These are phyloP conservation scores for Montipora foliosa DNA, from an alignment of 64 coral and sea anemone species.

Conservation along the genomic window DNA sequence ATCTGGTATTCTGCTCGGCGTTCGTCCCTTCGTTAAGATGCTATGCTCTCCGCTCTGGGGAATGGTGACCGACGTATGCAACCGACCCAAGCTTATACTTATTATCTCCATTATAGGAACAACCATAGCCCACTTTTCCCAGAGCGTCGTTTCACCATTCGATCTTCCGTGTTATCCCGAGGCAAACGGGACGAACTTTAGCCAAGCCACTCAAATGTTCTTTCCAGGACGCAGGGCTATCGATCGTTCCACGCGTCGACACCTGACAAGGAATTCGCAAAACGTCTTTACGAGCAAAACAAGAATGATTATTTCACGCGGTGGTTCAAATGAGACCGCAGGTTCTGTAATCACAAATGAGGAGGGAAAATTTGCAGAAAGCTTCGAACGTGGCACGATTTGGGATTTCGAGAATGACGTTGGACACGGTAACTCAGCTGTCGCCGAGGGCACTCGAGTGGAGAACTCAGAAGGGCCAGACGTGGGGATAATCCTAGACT, in stretches of 20 bases:
- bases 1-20: constrained; percentile 79
- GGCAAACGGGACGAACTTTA: constrained; percentile 34
- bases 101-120: constrained; percentile 81
- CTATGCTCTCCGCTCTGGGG: constrained; percentile 91
- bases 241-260: constrained; percentile 1
- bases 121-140: constrained; percentile 82
- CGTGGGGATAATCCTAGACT: constrained; percentile 8
- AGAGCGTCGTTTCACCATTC: constrained; percentile 90
- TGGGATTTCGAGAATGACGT: not conserved
- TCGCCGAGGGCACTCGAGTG: not conserved
- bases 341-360: not conserved
- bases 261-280: not conserved
- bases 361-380: not conserved
- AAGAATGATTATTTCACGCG: constrained; percentile 10
- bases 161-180: constrained; percentile 79
- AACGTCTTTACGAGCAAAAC: not conserved
- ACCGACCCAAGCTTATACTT: constrained; percentile 84
- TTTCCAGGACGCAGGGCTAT: not conserved
- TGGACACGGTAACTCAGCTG: not conserved
- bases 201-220: not conserved
- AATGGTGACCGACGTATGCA: constrained; percentile 74
- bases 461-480: not conserved
- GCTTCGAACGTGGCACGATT: not conserved
- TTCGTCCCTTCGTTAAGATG: constrained; percentile 89
- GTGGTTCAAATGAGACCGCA: constrained; percentile 9